Evolutionary conservation across 2,113 vertebrate species (phyloP), one percentile per base, ranked within the genome.

Genomic region (Carassius auratus): DNA sequence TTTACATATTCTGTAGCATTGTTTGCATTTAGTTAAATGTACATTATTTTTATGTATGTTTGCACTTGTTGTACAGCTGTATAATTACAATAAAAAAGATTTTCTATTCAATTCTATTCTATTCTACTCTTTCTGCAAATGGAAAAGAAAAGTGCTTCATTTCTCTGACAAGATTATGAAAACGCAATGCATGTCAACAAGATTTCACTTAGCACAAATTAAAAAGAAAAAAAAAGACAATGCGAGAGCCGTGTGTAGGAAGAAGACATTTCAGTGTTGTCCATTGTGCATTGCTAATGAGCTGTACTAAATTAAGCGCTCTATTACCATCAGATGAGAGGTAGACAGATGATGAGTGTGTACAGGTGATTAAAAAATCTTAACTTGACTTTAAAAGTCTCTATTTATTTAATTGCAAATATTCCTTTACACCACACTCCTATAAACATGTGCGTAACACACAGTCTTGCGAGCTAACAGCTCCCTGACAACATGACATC

Each of bases 191-290:
- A 30, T 69, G 80, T 82, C 80, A 55, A 66, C 23, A 12, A 82
- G 80, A 82, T 82, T 82, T 82, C 61, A 82, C 80, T 82, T 69
- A 69, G 13, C 80, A 82, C 62, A 64, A 82, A 82, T 69, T 81
- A 82, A 82, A 36, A 82, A 45, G 42, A 42, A 8, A 30, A 7
- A 50, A 57, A 61, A 57, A 80, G 79, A 68, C 42, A 52, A 82
- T 33, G 64, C 19, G 64, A 52, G 62, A 82, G 64, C 45, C 45
- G 45, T 50, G 78, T 81, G 61, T 82, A 69, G 80, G 80, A 82
- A 55, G 80, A 26, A 66, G n/a, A 15, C 45, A 50, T 42, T 26
- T 26, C 38, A 66, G 59, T n/a, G 78, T 66, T 81, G 50, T 77
- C 30, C 12, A 45, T 76, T 52, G 23, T 76, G 61, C 61, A 19